Conservation (phyloP, 2,797 vertebrate species). For the Kryptopterus vitreolus region DNA sequence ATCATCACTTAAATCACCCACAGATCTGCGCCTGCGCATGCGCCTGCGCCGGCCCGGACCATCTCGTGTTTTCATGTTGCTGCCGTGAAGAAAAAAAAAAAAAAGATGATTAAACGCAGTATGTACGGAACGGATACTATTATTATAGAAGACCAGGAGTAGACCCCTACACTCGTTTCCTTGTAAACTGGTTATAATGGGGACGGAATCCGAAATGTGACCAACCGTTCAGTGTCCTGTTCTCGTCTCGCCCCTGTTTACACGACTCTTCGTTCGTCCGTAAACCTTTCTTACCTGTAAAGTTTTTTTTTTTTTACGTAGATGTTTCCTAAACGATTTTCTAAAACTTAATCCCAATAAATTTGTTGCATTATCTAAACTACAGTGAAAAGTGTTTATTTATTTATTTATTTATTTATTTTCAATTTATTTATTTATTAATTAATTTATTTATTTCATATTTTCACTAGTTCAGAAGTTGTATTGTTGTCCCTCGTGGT, state of each 20-base stretch:
- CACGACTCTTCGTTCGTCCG: conserved; percentile 32
- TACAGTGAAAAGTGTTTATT: neutral
- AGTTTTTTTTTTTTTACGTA: conserved; percentile 40
- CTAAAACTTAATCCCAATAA: conserved; percentile 59
- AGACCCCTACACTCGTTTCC: neutral
- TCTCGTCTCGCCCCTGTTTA: conserved; percentile 2
- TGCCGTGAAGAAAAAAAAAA: conserved; percentile 11
- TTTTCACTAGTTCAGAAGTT: no score
- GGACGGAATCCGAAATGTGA: neutral
- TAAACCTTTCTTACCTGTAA: conserved; percentile 46
- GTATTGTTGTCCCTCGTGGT: no score
- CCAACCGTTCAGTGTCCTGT: conserved; percentile 3
- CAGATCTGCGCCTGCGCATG: neutral
- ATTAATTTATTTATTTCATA: no score
- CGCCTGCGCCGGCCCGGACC: neutral
- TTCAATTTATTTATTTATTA: no score
- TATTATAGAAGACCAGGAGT: neutral
- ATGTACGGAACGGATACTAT: neutral
- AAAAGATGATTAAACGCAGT: conserved; percentile 17
- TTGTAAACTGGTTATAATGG: conserved; percentile 3
- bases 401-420: no score
- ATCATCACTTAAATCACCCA: conserved; percentile 21
- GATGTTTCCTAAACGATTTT: conserved; percentile 52
- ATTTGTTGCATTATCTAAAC: conserved; percentile 31
- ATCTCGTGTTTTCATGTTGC: conserved; percentile 15